Evolutionary conservation across 1,140 invertebrate species (phyloP), one percentile per base, ranked within the genome.

Genomic region (Eumeta japonica): DNA sequence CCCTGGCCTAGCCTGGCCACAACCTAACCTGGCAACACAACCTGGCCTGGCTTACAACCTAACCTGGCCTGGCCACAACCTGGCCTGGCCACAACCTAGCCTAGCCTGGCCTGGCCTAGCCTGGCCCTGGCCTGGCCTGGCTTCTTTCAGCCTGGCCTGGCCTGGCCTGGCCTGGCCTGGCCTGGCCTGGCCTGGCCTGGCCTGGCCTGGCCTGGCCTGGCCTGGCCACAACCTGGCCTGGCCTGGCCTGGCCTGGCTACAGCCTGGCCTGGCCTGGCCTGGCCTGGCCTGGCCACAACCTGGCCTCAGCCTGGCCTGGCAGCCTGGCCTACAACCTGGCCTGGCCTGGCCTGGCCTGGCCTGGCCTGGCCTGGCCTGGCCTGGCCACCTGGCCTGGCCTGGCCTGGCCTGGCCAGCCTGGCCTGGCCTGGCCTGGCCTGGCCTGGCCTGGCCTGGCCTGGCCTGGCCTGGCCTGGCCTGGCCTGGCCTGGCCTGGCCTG

Each of bases 241-340:
- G n/a, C 20, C 20, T 24, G 20, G n/a, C 20, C 20, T 24, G n/a
- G n/a, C 20, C 20, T 24, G n/a, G n/a, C n/a, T n/a, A n/a, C n/a
- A n/a, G n/a, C n/a, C n/a, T n/a, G n/a, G n/a, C n/a, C n/a, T n/a
- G n/a, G n/a, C 20, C 20, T 24, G n/a, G n/a, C 20, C 20, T 24
- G n/a, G n/a, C 20, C 20, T n/a, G 20, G n/a, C 20, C 20, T 24
- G 20, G n/a, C 20, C 20, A 5, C 5, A 24, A 37, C 20, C 20
- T 24, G 32, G 29, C 20, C 20, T n/a, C n/a, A n/a, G n/a, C 20
- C 20, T 24, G 20, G n/a, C 20, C 20, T 24, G 20, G n/a, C 20
- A n/a, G 48, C 24, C 46, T 39, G 36, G 37, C 47, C 45, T 24
- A 29, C n/a, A n/a, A n/a, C n/a, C n/a, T n/a, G n/a, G 20, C n/a